Conservation (phyloP, 2,113 vertebrate species). For the Alouatta palliata region DNA sequence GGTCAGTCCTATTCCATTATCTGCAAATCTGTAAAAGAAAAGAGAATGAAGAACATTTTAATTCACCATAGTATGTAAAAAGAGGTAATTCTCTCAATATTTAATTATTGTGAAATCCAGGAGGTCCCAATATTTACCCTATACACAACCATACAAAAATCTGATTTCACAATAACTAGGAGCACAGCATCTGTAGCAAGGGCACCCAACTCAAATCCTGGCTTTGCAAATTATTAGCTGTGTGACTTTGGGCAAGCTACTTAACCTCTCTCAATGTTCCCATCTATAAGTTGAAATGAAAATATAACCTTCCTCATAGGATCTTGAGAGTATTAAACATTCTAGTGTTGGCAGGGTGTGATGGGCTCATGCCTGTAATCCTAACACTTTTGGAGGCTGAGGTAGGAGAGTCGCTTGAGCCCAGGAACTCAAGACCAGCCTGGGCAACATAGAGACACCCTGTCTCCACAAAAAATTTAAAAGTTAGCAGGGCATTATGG, state of each 20-base stretch:
- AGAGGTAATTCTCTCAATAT: background rate
- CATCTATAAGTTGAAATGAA: background rate
- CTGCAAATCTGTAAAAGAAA: slow-evolving; percentile 91
- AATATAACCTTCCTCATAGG: background rate
- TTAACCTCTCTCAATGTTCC: background rate
- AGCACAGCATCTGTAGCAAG: background rate
- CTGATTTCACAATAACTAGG: background rate
- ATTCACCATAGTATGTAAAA: background rate
- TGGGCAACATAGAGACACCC: no score
- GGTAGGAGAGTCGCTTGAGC: no score
- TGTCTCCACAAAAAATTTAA: no score
- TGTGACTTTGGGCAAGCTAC: background rate
- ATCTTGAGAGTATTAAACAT: slow-evolving; percentile 19
- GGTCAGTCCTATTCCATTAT: slow-evolving; percentile 97
- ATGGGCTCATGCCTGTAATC: no score
- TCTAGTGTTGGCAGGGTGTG: background rate
- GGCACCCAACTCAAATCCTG: background rate
- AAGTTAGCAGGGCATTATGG: no score
- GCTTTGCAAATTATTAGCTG: background rate
- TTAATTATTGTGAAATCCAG: background rate
- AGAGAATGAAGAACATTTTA: background rate
- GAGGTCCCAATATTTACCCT: background rate
- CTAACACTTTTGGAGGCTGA: no score
- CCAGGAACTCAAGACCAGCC: no score
- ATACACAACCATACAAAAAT: background rate